A percentile compares a stretch with the other conserved stretches of the same genome.
These are phyloP conservation scores for Hirundichthys speculiger DNA, from an alignment of 2,113 vertebrate genomes.

Conservation along the genomic window DNA sequence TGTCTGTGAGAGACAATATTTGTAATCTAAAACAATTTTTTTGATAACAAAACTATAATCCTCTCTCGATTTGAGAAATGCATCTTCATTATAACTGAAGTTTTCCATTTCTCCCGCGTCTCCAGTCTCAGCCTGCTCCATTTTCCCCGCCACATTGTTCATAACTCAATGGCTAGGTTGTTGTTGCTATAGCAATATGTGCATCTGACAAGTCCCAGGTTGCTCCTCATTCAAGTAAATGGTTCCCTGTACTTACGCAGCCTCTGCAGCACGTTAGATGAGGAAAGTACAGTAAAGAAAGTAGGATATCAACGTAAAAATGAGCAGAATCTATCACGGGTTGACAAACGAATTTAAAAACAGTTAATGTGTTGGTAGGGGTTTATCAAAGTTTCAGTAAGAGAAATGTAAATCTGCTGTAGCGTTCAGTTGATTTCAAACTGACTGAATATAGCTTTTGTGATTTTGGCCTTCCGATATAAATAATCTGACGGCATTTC, in stretches of 20 bases:
- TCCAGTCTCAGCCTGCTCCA: slow-evolving; percentile 57
- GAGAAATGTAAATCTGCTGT: background rate
- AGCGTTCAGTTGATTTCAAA: no score
- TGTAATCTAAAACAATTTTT: no score
- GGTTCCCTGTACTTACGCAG: slow-evolving; percentile 65
- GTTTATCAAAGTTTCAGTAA: background rate
- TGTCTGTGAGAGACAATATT: no score
- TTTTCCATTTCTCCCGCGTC: slow-evolving; percentile 62
- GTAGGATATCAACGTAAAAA: background rate
- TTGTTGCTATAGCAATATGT: slow-evolving; percentile 90
- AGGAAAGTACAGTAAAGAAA: background rate
- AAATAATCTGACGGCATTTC: background rate
- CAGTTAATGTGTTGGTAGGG: background rate
- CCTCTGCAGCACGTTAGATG: background rate
- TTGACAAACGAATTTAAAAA: background rate
- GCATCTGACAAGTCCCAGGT: slow-evolving; percentile 84
- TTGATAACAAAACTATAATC: no score
- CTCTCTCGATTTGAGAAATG: background rate
- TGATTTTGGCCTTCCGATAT: background rate
- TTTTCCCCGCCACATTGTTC: slow-evolving; percentile 79
- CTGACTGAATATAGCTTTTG: background rate
- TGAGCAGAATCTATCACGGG: background rate
- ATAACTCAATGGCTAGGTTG: slow-evolving; percentile 79
- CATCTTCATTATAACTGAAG: slow-evolving; percentile 54
- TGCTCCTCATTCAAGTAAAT: slow-evolving; percentile 74